Evolutionary conservation across 2,113 vertebrate species (phyloP).

Genomic region (Calidris pygmaea): DNA sequence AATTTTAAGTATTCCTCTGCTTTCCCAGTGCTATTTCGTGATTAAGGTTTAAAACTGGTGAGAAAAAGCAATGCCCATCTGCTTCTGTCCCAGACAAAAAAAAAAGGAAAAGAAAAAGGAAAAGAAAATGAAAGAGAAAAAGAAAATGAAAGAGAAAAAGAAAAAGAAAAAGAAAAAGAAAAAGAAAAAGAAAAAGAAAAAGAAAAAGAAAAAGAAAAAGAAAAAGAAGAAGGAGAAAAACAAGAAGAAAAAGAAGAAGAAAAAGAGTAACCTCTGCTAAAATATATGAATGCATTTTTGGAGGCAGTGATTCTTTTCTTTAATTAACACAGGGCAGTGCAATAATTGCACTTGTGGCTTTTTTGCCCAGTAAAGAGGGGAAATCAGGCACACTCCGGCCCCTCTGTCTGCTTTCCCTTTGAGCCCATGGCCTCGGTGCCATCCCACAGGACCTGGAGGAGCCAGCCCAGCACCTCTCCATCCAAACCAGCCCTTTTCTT

Average conservation of each 20-base stretch:
- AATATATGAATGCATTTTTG: background rate
- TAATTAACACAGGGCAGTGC: background rate
- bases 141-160: no score
- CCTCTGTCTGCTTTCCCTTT: background rate
- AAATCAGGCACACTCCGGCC: background rate
- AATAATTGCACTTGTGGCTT: rapidly evolving
- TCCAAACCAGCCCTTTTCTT: background rate
- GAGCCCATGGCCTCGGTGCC: background rate
- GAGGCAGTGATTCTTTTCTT: background rate
- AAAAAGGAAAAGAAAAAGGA: background rate
- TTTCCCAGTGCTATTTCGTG: background rate
- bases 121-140: no score
- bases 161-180: no score
- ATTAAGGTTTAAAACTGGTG: background rate
- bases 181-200: no score
- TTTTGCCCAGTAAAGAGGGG: background rate
- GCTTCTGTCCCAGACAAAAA: background rate
- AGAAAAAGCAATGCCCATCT: background rate
- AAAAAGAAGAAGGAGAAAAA: no score
- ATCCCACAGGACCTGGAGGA: background rate
- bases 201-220: no score
- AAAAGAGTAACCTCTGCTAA: background rate
- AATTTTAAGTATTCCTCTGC: background rate
- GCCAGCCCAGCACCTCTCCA: background rate
- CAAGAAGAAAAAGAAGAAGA: no score